Evolutionary conservation across 2,797 vertebrate genomes (phyloP), one percentile per base, ranked within the genome.

Genomic region (Malacoctenus gilli): DNA sequence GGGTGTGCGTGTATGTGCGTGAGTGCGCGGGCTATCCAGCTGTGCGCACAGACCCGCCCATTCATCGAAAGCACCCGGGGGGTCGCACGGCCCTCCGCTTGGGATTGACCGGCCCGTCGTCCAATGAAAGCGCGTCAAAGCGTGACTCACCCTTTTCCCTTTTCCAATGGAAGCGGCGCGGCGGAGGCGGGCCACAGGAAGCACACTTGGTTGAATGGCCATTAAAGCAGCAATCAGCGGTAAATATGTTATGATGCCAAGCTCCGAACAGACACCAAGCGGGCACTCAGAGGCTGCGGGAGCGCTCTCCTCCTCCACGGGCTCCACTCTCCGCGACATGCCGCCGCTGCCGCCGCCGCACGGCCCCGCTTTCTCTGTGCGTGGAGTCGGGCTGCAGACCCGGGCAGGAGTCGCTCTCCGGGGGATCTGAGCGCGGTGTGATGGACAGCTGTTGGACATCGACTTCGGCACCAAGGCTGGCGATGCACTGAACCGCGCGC

Each of bases 201-300:
- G 89, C 90, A 91, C 5, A 79, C 87, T 91, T 88, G 91, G 91
- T 92, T 91, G 90, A 91, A 92, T 89, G 88, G 56, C 69, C 72
- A 53, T 75, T 68, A 80, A 77, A 85, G 75, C 85, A 75, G 78
- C 64, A 54, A 82, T 72, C 83, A 80, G 75, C 74, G 57, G 57
- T 59, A 68, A 77, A 83, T 54, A 59, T 80, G 73, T 74, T 69
- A 49, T 54, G 83, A 84, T 82, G 83, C 79, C 66, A 46, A 57
- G 69, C 68, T 72, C 58, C 44, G 4, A 69, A 69, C 72, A n/a
- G 18, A 40, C 54, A 38, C 59, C 22, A 32, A 67, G 49, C 28
- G 30, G 39, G 47, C 20, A 1, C 53, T 37, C 56, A 57, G 63
- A 44, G 30, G 54, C 61, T 42, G 44, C 40, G 13, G 41, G 44